Evolutionary conservation across 2,113 vertebrate genomes (phyloP).

Genomic region (Mormyrus iriodes): DNA sequence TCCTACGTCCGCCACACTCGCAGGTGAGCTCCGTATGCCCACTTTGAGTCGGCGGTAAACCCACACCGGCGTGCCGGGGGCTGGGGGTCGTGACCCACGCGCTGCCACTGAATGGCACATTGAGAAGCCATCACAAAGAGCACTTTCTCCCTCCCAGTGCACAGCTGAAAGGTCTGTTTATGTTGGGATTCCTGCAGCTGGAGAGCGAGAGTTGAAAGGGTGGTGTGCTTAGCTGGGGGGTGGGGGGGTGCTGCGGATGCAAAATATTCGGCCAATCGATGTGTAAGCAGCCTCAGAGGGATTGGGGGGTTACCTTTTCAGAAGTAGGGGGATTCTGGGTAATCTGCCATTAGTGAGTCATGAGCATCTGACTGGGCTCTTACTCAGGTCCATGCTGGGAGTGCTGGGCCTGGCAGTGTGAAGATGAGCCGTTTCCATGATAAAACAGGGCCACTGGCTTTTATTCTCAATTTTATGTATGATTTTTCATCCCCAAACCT

Average conservation of each 20-base stretch:
- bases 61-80: constrained; percentile 11
- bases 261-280: background rate
- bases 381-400: background rate
- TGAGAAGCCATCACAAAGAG: constrained; percentile 16
- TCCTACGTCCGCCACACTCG: background rate
- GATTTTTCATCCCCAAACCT: background rate
- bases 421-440: background rate
- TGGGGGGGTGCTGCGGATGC: background rate
- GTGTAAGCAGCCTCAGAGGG: background rate
- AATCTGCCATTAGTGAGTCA: background rate
- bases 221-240: background rate
- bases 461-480: background rate
- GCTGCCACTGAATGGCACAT: constrained; percentile 19
- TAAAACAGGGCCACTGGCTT: background rate
- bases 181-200: constrained; percentile 21
- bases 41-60: background rate
- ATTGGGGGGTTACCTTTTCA: constrained; percentile 4
- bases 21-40: constrained; percentile 12
- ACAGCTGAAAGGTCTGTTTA: constrained; percentile 21
- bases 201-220: constrained; percentile 6
- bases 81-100: constrained; percentile 12
- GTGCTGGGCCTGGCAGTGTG: background rate
- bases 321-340: background rate
- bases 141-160: constrained; percentile 7
- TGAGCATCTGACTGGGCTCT: background rate